phyloP scores from a whole-genome alignment of 2,797 vertebrate genomes.

The Danio aesculapii region DNA sequence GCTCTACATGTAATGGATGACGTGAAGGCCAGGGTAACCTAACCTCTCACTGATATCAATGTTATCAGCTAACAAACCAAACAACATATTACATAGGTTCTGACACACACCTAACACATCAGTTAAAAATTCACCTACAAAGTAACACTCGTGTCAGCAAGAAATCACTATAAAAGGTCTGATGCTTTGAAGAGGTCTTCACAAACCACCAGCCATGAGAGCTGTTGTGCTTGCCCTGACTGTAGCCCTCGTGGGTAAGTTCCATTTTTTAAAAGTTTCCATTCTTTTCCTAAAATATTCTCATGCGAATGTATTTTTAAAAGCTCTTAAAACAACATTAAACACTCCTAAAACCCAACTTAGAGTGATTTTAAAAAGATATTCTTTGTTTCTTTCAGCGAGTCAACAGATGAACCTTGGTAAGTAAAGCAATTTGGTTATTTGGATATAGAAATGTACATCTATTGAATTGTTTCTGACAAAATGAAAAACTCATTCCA shows the following conservation, averaged over 20 bases:
- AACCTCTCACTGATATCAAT: neutral
- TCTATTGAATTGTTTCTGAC: conserved; percentile 23
- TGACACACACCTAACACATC: neutral
- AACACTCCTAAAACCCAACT: neutral
- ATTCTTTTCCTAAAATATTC: neutral
- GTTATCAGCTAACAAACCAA: neutral
- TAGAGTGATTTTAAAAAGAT: conserved; percentile 20
- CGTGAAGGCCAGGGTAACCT: neutral
- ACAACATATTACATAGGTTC: neutral
- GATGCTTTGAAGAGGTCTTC: neutral
- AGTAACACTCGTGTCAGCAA: conserved; percentile 29
- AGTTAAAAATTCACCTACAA: neutral
- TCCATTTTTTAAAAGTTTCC: neutral
- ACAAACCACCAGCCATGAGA: conserved; percentile 62
- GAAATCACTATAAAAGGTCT: conserved; percentile 40
- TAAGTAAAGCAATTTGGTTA: conserved; percentile 63
- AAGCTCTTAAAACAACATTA: neutral
- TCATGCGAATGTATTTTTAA: neutral
- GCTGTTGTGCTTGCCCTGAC: conserved; percentile 64
- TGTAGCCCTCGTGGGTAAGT: conserved; percentile 70
- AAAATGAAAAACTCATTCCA: conserved; percentile 50
- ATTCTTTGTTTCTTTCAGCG: conserved; percentile 63
- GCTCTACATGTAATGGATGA: neutral
- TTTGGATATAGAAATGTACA: neutral
- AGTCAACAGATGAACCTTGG: conserved; percentile 67